These are phyloP conservation scores for Diceros bicornis DNA, from an alignment of 2,797 vertebrate species.

Conservation along the genomic window DNA sequence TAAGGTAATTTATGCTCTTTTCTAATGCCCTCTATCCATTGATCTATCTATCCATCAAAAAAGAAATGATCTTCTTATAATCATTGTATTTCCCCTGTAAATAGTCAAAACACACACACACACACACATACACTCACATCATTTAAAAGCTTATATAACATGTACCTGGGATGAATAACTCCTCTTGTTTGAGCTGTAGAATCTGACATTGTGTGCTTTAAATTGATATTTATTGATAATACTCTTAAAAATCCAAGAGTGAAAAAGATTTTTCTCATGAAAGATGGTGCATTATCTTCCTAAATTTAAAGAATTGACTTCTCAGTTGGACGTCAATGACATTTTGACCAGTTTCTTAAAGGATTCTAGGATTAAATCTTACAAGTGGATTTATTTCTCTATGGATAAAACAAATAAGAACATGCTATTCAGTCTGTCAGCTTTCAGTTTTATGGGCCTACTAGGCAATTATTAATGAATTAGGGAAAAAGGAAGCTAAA, in stretches of 20 bases:
- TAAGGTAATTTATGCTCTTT: conserved; percentile 25
- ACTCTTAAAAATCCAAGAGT: conserved; percentile 44
- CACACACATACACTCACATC: neutral
- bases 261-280: conserved; percentile 54
- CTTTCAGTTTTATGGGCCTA: conserved; percentile 67
- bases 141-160: conserved; percentile 55
- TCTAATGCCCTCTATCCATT: neutral
- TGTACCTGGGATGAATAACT: conserved; percentile 32
- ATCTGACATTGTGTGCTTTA: conserved; percentile 59
- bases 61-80: neutral
- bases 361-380: conserved; percentile 73
- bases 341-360: conserved; percentile 64
- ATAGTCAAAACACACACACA: neutral
- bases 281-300: conserved; percentile 49
- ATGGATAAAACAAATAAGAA: conserved; percentile 71
- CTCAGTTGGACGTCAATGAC: conserved; percentile 57
- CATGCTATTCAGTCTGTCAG: conserved; percentile 2
- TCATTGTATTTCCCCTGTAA: neutral
- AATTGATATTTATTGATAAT: conserved; percentile 69
- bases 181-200: conserved; percentile 58
- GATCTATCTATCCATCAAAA: neutral
- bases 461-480: conserved; percentile 67
- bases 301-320: conserved; percentile 68
- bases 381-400: conserved; percentile 73
- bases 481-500: conserved; percentile 64